Base-by-base conservation (phyloP, 2,113 vertebrate genomes). In the Synodontis membranacea region DNA sequence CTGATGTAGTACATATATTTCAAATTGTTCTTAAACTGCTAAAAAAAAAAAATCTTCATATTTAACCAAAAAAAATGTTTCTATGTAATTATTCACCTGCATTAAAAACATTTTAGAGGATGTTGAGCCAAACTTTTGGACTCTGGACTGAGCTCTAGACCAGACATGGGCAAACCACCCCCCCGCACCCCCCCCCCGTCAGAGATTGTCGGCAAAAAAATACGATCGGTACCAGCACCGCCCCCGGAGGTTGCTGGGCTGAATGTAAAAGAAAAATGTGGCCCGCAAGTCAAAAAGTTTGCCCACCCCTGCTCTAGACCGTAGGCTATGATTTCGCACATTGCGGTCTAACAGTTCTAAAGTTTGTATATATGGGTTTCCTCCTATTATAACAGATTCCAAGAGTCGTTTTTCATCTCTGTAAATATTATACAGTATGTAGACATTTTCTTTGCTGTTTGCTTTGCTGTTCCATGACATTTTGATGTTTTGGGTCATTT, bases 401-500 rank as follows among this genome's bases (percentile, higher is more conserved):
- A 2, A 74, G 34, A 74, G 17, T 46, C 70, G 28, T 28, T 74
- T 74, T 46, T 44, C 68, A 74, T 44, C 11, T 28, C 11, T 42
- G 6, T 28, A 44, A 25, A 44, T 74, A 74, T 74, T 70, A 39
- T 2, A 70, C 21, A 64, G 82, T 68, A 48, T 72, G 78, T 10
- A 48, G 31, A 48, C 15, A 48, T 74, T 39, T 80, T 74, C 39
- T 14, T 70, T 9, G 23, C 34, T 28, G 70, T 56, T 68, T 37
- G 64, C 68, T 42, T 72, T 25, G 9, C 31, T 25, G 76, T 80
- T 84, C 31, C 46, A 56, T 46, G 23, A 28, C 23, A 2, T 31
- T 75, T 48, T n/a, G 44, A 76, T 82, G 84, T 44, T 76, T 46
- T 44, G 62, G 66, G 42, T 80, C 62, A 72, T 37, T 5, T 48